A percentile compares a stretch with the other conserved stretches of the same genome.
Evolutionary conservation across 2,113 vertebrate genomes (phyloP).

Genomic region (Lepisosteus oculatus): DNA sequence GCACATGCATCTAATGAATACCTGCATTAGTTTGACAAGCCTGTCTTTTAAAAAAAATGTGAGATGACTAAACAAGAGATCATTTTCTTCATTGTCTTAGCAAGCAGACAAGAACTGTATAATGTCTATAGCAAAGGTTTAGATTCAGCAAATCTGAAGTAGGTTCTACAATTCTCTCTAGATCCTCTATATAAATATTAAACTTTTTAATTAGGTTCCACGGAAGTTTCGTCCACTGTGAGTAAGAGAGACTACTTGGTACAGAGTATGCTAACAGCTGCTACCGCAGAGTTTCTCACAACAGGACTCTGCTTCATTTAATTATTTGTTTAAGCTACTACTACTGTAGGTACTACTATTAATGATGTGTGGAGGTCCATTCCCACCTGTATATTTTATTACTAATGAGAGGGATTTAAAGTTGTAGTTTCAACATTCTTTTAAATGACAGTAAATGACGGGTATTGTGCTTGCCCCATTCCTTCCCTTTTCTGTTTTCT

Average conservation of each 20-base stretch:
- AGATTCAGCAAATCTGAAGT: constrained; percentile 30
- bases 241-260: constrained; percentile 12
- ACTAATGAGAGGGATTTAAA: no score
- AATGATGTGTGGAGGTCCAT: no score
- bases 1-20: constrained; percentile 39
- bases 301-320: no score
- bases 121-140: constrained; percentile 19
- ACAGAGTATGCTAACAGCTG: not conserved
- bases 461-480: no score
- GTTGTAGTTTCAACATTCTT: no score
- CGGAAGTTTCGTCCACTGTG: constrained; percentile 15
- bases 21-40: constrained; percentile 36
- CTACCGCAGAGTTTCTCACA: no score
- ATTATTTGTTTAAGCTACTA: no score
- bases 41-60: constrained; percentile 30
- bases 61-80: constrained; percentile 37
- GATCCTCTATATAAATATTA: not conserved
- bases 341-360: no score
- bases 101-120: constrained; percentile 31
- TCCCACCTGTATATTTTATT: no score
- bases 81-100: constrained; percentile 14
- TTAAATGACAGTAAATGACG: no score
- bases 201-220: not conserved
- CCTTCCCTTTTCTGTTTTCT: no score
- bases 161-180: not conserved